phyloP scores from a whole-genome alignment of 2,113 vertebrate genomes.

The Apistogramma diplotaenia region DNA sequence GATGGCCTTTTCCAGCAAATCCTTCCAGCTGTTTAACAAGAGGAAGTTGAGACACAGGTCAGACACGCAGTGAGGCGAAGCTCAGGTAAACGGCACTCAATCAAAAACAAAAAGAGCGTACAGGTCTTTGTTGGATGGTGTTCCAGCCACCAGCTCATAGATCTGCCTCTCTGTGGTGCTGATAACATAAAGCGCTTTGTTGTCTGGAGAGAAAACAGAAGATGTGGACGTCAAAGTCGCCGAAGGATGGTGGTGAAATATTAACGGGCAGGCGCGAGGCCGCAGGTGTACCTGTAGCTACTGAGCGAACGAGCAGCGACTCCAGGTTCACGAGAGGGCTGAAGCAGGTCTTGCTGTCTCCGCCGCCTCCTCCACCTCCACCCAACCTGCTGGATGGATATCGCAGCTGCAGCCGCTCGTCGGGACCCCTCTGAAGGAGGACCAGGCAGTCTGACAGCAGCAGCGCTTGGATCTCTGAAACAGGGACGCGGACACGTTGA shows the following conservation, averaged over 20 bases:
- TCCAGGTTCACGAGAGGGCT: slow-evolving; percentile 88
- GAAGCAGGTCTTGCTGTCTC: slow-evolving; percentile 86
- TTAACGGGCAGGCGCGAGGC: not conserved
- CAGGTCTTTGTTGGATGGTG: slow-evolving; percentile 87
- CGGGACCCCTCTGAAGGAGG: slow-evolving; percentile 84
- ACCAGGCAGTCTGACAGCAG: slow-evolving; percentile 89
- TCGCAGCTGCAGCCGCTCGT: slow-evolving; percentile 86
- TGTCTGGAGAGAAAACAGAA: slow-evolving; percentile 74
- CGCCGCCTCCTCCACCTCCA: slow-evolving; percentile 73
- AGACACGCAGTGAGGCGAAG: not conserved
- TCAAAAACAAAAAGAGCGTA: slow-evolving; percentile 57
- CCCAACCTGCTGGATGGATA: slow-evolving; percentile 77
- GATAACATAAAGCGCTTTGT: slow-evolving; percentile 91
- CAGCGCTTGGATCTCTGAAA: slow-evolving; percentile 87
- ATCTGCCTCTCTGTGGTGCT: slow-evolving; percentile 92
- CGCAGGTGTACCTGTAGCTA: slow-evolving; percentile 82
- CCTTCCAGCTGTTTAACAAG: slow-evolving; percentile 70
- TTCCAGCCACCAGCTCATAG: slow-evolving; percentile 89
- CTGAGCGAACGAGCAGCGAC: slow-evolving; percentile 84
- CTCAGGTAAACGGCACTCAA: fast-evolving
- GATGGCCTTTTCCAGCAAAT: slow-evolving; percentile 75
- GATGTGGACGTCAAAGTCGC: fast-evolving
- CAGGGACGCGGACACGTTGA: not conserved
- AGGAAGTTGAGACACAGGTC: not conserved
- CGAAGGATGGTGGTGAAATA: not conserved